Base-by-base conservation (phyloP, 2,888 invertebrate genomes). In the Rapana venosa region DNA sequence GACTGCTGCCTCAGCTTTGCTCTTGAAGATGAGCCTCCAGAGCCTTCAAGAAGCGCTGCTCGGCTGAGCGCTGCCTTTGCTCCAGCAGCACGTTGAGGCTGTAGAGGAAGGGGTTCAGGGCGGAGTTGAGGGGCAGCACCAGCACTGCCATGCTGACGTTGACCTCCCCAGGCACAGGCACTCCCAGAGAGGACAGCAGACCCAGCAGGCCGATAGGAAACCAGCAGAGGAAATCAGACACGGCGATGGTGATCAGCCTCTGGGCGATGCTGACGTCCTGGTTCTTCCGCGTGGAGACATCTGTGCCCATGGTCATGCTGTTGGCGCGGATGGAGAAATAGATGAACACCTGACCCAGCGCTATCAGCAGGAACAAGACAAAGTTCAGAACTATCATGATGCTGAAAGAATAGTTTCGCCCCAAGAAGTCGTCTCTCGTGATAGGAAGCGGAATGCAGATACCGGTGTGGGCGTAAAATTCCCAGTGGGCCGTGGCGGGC, bases 71-170 rank as follows among this genome's bases (percentile, higher is more conserved):
- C 36, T 35, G 36, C 36, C 87, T 87, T 5, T 36, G 35, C 35
- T 87, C 87, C 70, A 87, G 87, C 11, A 87, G 22, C 35, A 87
- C 56, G 70, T 87, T 87, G 8, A 87, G 87, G 70, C 35, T 97
- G 94, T 97, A 97, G 30, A 97, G 94, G 2, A 91, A 95, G 0
- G 97, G 97, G 93, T 97, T 97, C 61, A 97, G 95, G 32, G 97
- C 97, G 0, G 97, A 96, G 93, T 97, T 97, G 83, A 97, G 94
- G 0, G 97, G 97, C 56, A 97, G 94, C 0, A 97, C 96, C 92
- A 97, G 97, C n/a, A 97, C 87, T 0, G 91, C 89, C 61, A 90
- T 84, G 2, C 89, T 84, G 17, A 91, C 87, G 74, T 91, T 90
- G 87, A 90, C 90, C 61, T 91, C 91, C 0, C 87, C 70, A 17